A percentile compares a stretch with the other conserved stretches of the same genome.
Conservation (phyloP, 1,140 invertebrate genomes). For the Doryteuthis pealeii region DNA sequence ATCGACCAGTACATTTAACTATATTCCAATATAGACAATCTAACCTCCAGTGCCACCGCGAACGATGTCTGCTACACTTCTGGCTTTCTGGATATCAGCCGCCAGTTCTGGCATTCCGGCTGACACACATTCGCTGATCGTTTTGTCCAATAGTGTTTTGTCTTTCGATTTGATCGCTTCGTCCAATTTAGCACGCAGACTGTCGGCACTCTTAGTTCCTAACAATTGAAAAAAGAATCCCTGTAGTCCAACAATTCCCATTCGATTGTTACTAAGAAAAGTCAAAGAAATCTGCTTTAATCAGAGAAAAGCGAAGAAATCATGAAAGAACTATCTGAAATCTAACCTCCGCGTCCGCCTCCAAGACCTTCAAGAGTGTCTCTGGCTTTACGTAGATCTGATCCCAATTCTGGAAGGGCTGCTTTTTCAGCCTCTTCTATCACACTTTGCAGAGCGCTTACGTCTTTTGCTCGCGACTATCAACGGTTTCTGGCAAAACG, state of each 20-base stretch:
- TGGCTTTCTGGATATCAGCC: neutral
- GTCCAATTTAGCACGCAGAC: neutral
- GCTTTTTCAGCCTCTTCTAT: slow-evolving; percentile 1
- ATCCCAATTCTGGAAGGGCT: neutral
- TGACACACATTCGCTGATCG: neutral
- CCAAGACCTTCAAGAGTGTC: neutral
- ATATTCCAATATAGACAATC: neutral
- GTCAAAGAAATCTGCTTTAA: too few relatives aligned
- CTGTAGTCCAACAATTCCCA: too few relatives aligned
- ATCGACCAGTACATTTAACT: too few relatives aligned
- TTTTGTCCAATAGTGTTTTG: neutral
- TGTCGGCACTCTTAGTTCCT: too few relatives aligned
- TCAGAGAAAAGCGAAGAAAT: too few relatives aligned
- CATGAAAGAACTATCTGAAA: too few relatives aligned
- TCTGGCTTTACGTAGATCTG: neutral
- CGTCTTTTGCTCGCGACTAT: neutral
- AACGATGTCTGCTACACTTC: neutral
- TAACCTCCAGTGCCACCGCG: neutral
- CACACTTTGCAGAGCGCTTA: neutral
- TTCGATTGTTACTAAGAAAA: too few relatives aligned
- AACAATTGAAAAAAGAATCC: too few relatives aligned
- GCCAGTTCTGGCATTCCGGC: neutral
- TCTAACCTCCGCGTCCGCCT: neutral
- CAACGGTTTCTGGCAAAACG: neutral
- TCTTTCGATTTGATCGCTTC: neutral